These are phyloP conservation scores for Silurus meridionalis DNA, from an alignment of 2,113 vertebrate genomes.

Conservation along the genomic window DNA sequence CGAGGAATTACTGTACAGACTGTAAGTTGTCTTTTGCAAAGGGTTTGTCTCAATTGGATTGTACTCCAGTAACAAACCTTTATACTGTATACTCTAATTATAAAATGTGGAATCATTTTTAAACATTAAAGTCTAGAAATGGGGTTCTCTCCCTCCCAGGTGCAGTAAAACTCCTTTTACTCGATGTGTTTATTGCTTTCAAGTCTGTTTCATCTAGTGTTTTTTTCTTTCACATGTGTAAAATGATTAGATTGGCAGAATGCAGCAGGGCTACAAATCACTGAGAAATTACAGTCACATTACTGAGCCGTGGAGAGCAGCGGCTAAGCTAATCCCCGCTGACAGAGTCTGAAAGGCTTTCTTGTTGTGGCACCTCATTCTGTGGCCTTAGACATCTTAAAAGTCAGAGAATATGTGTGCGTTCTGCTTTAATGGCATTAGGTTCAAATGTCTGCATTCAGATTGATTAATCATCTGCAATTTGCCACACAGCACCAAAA, in stretches of 20 bases:
- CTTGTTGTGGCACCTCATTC: constrained; percentile 22
- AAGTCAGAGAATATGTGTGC: neutral
- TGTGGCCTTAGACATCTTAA: constrained; percentile 20
- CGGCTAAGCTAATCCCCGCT: constrained; percentile 28
- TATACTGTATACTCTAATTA: neutral
- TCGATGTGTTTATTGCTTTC: neutral
- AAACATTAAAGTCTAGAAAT: no score
- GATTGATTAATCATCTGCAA: neutral
- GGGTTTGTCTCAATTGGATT: neutral
- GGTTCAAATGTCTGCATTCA: constrained; percentile 22
- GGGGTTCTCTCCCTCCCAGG: neutral
- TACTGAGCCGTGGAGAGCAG: constrained; percentile 10
- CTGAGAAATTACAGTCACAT: constrained; percentile 35
- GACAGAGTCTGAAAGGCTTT: constrained; percentile 36
- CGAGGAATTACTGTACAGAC: no score
- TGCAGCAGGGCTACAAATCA: constrained; percentile 25
- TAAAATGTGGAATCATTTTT: neutral
- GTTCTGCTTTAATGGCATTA: constrained; percentile 21
- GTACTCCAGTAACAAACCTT: neutral
- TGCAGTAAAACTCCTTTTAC: neutral
- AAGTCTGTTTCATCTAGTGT: constrained; percentile 6
- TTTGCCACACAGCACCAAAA: neutral
- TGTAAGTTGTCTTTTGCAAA: no score
- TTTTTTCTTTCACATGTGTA: constrained; percentile 20
- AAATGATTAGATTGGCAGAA: constrained; percentile 18